Base-by-base conservation (phyloP, 2,888 invertebrate genomes). In the Minunthozetes semirufus region DNA sequence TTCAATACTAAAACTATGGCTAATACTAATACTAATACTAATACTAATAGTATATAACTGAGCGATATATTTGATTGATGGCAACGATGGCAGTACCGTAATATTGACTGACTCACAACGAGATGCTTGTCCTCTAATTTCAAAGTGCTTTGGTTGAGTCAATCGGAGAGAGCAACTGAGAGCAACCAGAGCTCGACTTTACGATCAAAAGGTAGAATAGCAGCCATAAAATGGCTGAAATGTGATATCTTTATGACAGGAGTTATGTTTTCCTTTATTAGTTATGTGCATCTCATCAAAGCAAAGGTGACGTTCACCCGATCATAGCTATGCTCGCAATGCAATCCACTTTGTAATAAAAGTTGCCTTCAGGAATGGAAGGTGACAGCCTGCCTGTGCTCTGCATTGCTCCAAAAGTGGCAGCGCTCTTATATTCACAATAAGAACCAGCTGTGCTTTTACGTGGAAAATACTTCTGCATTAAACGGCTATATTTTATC, bases 401-500 rank as follows among this genome's bases (percentile, higher is more conserved):
- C 50, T 50, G 19, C 50, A 50, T 3, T 50, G 50, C 50, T 42
- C 50, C 50, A 5, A 50, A 22, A 70, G 48, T 42, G 70, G 22
- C 63, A 66, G 15, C 46, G 48, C 46, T 70, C 25, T 70, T 46
- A 22, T 70, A 70, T 19, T 68, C 19, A 38, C 70, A 70, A 48
- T 70, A 70, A 70, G 70, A 46, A n/a, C 48, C 70, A 70, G 70
- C 70, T 70, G 70, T 70, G 70, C 70, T 25, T 25, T 70, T 48
- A 70, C 42, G 46, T 46, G 46, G 25, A 46, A 42, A 42, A 63
- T 38, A 25, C 3, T 25, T 42, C 19, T 70, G 48, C 70, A 70
- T 70, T 70, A 70, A 70, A 70, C 27, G 48, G 70, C 46, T 68
- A 68, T 68, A 42, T 42, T 70, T 42, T 70, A 70, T 70, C 70